phyloP scores from a whole-genome alignment of 1,140 invertebrate genomes.

The Anthonomus grandis region DNA sequence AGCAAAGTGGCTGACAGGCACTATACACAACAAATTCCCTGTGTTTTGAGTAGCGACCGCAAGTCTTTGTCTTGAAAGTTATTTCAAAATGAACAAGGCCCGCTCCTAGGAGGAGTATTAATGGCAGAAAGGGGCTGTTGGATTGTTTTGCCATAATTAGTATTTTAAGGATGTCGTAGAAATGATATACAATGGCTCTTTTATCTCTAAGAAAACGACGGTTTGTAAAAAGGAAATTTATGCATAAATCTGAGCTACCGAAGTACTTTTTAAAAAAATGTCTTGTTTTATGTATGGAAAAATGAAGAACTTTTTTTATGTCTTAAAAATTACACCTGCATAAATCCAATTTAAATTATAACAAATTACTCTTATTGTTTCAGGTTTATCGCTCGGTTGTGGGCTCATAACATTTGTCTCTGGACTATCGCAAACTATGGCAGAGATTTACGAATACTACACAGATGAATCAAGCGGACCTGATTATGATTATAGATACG shows the following conservation, averaged over 20 bases:
- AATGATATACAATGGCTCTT: too few relatives aligned
- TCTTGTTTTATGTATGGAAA: too few relatives aligned
- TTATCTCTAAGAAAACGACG: too few relatives aligned
- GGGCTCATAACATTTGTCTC: slow-evolving; percentile 63
- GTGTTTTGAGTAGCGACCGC: slow-evolving; percentile 7
- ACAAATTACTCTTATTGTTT: slow-evolving; percentile 39
- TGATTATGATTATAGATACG: slow-evolving; percentile 61
- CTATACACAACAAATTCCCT: slow-evolving; percentile 9
- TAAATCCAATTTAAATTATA: slow-evolving; percentile 3
- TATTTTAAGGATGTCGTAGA: neutral
- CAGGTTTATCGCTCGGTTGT: slow-evolving; percentile 62
- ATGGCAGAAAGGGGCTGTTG: slow-evolving; percentile 1
- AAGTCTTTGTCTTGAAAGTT: slow-evolving; percentile 10
- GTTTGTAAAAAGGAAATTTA: too few relatives aligned
- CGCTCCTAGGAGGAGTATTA: slow-evolving; percentile 8
- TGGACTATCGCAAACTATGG: slow-evolving; percentile 59
- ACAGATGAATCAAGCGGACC: slow-evolving; percentile 37
- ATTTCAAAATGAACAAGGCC: slow-evolving; percentile 11
- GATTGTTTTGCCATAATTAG: slow-evolving; percentile 14
- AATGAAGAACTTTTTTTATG: too few relatives aligned
- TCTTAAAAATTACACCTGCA: too few relatives aligned
- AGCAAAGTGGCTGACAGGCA: slow-evolving; percentile 2
- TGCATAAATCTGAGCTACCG: too few relatives aligned
- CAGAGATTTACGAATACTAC: slow-evolving; percentile 51
- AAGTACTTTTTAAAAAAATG: neutral